These are phyloP conservation scores for Sebastes itinus DNA, from an alignment of 2,797 vertebrate species.

Conservation along the genomic window DNA sequence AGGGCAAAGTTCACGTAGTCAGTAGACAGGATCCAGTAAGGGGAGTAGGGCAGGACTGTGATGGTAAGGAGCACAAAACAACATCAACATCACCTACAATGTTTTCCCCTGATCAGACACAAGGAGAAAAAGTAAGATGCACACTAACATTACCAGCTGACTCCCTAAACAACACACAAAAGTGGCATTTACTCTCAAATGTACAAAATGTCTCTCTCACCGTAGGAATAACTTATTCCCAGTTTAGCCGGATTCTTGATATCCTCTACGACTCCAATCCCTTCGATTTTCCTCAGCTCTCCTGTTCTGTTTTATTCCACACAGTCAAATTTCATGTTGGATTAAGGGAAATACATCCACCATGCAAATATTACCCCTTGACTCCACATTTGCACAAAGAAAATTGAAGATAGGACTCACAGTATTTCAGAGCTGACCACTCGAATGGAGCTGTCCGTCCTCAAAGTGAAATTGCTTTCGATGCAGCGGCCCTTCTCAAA, in stretches of 20 bases:
- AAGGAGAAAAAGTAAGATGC: background rate
- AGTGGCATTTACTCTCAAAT: background rate
- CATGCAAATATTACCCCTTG: background rate
- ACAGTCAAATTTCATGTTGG: constrained; percentile 31
- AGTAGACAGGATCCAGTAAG: constrained; percentile 92
- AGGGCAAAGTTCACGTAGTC: constrained; percentile 89
- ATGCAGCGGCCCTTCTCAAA: constrained; percentile 92
- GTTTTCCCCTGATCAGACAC: background rate
- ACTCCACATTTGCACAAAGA: constrained; percentile 17
- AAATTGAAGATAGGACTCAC: constrained; percentile 79
- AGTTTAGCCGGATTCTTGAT: constrained; percentile 88
- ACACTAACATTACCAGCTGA: background rate
- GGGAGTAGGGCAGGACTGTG: constrained; percentile 87
- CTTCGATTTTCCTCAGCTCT: constrained; percentile 82
- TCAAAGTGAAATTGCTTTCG: constrained; percentile 89
- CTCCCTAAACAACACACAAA: background rate
- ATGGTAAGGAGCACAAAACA: background rate
- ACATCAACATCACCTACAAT: background rate
- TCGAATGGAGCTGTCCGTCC: constrained; percentile 83
- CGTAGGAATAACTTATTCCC: constrained; percentile 87
- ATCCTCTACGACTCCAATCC: constrained; percentile 84
- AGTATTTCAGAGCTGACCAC: constrained; percentile 89
- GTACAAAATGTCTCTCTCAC: constrained; percentile 75
- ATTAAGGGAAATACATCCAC: background rate
- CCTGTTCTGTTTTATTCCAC: constrained; percentile 81